These are phyloP conservation scores for Tetanocera ferruginea DNA, from an alignment of 2,888 invertebrate genomes.

Conservation along the genomic window DNA sequence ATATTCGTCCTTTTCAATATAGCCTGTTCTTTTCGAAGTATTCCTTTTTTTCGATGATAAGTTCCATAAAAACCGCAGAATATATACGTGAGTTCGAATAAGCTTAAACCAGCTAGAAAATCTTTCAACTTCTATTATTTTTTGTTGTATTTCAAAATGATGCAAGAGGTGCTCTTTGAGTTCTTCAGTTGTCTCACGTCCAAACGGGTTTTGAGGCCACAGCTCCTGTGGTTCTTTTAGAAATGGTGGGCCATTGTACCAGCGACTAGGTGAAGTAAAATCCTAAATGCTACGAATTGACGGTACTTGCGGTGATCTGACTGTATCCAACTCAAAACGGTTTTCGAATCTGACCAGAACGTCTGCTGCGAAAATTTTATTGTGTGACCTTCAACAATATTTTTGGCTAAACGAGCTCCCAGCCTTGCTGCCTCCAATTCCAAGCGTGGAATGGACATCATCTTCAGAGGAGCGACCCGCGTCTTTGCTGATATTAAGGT, in stretches of 20 bases:
- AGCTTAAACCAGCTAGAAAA: background rate
- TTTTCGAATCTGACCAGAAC: slow-evolving; percentile 44
- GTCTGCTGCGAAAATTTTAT: slow-evolving; percentile 30
- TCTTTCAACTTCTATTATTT: background rate
- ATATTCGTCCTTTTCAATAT: background rate
- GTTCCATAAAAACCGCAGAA: background rate
- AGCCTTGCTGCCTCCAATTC: slow-evolving; percentile 44
- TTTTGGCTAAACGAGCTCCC: slow-evolving; percentile 44
- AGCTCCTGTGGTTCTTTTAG: background rate
- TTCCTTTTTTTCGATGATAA: background rate
- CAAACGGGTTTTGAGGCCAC: too few relatives aligned
- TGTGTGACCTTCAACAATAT: slow-evolving; percentile 35
- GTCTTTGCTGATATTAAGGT: slow-evolving; percentile 39
- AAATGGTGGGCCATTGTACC: slow-evolving; percentile 44
- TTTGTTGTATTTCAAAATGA: too few relatives aligned
- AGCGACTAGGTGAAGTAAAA: slow-evolving; percentile 32
- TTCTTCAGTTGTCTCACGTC: too few relatives aligned
- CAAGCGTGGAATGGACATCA: slow-evolving; percentile 39
- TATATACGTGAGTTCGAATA: background rate
- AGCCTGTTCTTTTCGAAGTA: background rate
- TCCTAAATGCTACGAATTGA: slow-evolving; percentile 44
- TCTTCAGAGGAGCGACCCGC: slow-evolving; percentile 39
- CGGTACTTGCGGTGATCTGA: slow-evolving; percentile 44
- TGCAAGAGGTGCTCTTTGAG: too few relatives aligned
- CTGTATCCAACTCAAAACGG: slow-evolving; percentile 40